Evolutionary conservation across 1,140 invertebrate species (phyloP).

Genomic region (Drosophila rufa): DNA sequence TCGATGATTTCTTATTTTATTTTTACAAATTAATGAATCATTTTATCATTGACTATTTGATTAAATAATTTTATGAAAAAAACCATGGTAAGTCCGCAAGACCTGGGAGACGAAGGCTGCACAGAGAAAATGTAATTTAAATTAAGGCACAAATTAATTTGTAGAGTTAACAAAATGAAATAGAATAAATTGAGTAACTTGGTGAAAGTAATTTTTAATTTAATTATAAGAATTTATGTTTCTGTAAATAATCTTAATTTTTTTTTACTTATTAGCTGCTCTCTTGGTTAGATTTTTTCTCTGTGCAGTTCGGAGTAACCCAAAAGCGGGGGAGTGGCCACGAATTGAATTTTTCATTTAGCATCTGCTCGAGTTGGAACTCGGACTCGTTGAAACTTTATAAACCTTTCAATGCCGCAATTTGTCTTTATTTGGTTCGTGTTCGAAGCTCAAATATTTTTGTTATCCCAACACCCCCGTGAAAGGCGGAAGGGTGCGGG

Average conservation of each 20-base stretch:
- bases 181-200: neutral
- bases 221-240: too few relatives aligned
- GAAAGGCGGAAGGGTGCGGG: constrained; percentile 1
- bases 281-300: neutral
- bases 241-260: too few relatives aligned
- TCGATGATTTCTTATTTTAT: constrained; percentile 1
- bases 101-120: neutral
- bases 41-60: neutral
- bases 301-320: constrained; percentile 12
- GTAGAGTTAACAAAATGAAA: neutral
- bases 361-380: constrained; percentile 38
- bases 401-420: constrained; percentile 82
- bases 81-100: constrained; percentile 11
- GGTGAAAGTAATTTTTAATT: too few relatives aligned
- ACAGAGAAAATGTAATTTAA: neutral
- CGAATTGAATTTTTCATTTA: constrained; percentile 68
- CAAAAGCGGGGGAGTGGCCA: constrained; percentile 29
- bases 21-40: neutral
- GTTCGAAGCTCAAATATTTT: constrained; percentile 77
- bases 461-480: constrained; percentile 17
- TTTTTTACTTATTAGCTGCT: too few relatives aligned
- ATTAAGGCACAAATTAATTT: neutral
- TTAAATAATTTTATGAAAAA: neutral
- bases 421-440: constrained; percentile 85
- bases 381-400: constrained; percentile 58